Evolutionary conservation across 1,140 invertebrate species (phyloP).

Genomic region (Drosophila tsacasi): DNA sequence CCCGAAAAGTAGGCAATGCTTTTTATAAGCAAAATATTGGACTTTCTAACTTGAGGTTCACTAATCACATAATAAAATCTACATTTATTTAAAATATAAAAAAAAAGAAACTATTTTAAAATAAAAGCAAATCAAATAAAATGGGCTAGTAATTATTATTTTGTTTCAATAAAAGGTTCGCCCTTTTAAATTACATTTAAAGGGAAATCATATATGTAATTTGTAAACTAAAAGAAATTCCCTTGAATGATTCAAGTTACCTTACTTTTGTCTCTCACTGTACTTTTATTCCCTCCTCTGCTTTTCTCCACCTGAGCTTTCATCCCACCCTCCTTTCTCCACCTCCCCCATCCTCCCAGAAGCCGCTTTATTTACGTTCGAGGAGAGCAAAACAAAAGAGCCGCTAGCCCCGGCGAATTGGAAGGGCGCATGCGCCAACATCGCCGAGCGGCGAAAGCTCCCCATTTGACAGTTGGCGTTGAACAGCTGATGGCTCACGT

Average conservation of each 20-base stretch:
- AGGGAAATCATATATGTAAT: not conserved
- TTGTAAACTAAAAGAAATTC: not conserved
- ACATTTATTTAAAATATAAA: too few relatives aligned
- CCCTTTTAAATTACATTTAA: not conserved
- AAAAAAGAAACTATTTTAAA: too few relatives aligned
- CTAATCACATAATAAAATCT: too few relatives aligned
- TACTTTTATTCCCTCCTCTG: not conserved
- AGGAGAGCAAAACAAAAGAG: slow-evolving; percentile 61
- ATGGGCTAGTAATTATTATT: not conserved
- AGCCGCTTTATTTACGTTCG: slow-evolving; percentile 63
- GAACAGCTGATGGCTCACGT: slow-evolving; percentile 45
- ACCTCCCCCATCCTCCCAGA: not conserved
- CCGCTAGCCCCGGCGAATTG: not conserved
- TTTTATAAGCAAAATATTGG: not conserved
- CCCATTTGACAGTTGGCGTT: slow-evolving; percentile 56
- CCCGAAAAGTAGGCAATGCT: not conserved
- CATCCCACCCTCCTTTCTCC: not conserved
- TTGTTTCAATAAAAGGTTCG: not conserved
- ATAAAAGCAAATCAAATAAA: too few relatives aligned
- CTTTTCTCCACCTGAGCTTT: not conserved
- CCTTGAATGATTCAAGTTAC: not conserved
- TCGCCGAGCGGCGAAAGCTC: slow-evolving; percentile 46
- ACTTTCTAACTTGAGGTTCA: not conserved
- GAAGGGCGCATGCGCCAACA: slow-evolving; percentile 62
- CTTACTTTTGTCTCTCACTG: slow-evolving; percentile 13